phyloP scores from a whole-genome alignment of 2,888 invertebrate species.

The Drosophila multiciliata region DNA sequence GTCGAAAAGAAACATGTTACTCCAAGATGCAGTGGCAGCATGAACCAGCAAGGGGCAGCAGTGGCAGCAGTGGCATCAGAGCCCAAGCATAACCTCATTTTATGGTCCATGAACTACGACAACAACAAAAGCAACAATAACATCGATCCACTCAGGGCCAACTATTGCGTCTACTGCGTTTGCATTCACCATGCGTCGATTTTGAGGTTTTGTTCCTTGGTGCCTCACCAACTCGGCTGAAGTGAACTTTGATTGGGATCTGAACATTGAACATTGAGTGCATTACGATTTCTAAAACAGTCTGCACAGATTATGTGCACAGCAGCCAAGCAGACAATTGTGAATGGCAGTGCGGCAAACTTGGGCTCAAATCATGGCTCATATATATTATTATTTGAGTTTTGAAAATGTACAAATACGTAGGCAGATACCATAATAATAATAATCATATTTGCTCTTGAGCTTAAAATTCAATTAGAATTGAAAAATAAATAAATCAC shows the following conservation, averaged over 20 bases:
- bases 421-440: neutral
- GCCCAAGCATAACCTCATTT: conserved; percentile 82
- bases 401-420: neutral
- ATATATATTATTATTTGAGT: conserved; percentile 10
- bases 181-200: conserved; percentile 38
- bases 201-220: conserved; percentile 38
- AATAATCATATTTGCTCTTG: neutral
- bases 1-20: conserved; percentile 72
- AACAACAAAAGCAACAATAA: conserved; percentile 15
- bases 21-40: conserved; percentile 17
- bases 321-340: conserved; percentile 36
- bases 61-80: conserved; percentile 39
- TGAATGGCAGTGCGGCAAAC: conserved; percentile 33
- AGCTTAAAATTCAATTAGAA: neutral
- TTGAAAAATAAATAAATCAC: neutral
- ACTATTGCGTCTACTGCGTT: conserved; percentile 41
- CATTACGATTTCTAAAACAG: conserved; percentile 69
- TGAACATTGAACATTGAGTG: conserved; percentile 48
- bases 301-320: conserved; percentile 49
- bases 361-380: conserved; percentile 21
- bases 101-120: conserved; percentile 80
- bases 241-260: conserved; percentile 68
- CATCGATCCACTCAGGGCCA: conserved; percentile 27
- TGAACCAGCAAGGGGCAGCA: conserved; percentile 2
- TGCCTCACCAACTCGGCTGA: conserved; percentile 23